A percentile compares a stretch with the other conserved stretches of the same genome.
Evolutionary conservation across 2,888 invertebrate genomes (phyloP).

Genomic region (Frankliniella fusca): DNA sequence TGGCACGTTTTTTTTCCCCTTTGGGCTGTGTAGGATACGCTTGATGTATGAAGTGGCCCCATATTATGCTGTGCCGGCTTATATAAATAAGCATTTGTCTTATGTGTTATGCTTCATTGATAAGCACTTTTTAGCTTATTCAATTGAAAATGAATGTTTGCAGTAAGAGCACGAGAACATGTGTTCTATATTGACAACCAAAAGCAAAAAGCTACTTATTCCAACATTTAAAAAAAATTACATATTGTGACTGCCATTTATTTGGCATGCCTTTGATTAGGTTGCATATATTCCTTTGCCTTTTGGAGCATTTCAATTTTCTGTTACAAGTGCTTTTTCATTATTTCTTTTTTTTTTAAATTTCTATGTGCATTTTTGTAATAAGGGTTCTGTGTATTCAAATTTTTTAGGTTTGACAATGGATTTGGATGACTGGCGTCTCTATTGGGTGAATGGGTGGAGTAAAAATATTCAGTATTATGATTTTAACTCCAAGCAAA

Average conservation of each 20-base stretch:
- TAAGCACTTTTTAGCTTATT: too few relatives aligned
- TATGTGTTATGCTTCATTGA: background rate
- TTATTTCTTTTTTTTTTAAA: conserved; percentile 37
- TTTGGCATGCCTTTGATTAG: conserved; percentile 9
- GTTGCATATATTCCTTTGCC: conserved; percentile 22
- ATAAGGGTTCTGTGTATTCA: background rate
- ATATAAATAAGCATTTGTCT: background rate
- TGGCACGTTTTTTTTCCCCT: background rate
- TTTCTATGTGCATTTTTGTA: conserved; percentile 32
- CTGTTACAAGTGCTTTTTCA: conserved; percentile 28
- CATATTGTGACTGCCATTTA: background rate
- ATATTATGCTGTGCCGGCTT: background rate
- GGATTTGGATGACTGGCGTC: conserved; percentile 55
- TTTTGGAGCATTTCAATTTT: conserved; percentile 30
- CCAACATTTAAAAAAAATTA: too few relatives aligned
- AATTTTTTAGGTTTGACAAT: conserved; percentile 55
- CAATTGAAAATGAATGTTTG: too few relatives aligned
- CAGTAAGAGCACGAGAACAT: too few relatives aligned
- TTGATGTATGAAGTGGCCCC: background rate
- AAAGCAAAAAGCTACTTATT: too few relatives aligned
- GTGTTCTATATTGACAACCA: too few relatives aligned
- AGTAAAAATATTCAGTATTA: conserved; percentile 60
- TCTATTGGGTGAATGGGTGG: conserved; percentile 68
- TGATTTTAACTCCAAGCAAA: conserved; percentile 50
- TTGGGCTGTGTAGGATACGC: background rate